A percentile compares a stretch with the other conserved stretches of the same genome.
Evolutionary conservation across 2,888 invertebrate species (phyloP).

Genomic region (Tetragonula carbonaria): DNA sequence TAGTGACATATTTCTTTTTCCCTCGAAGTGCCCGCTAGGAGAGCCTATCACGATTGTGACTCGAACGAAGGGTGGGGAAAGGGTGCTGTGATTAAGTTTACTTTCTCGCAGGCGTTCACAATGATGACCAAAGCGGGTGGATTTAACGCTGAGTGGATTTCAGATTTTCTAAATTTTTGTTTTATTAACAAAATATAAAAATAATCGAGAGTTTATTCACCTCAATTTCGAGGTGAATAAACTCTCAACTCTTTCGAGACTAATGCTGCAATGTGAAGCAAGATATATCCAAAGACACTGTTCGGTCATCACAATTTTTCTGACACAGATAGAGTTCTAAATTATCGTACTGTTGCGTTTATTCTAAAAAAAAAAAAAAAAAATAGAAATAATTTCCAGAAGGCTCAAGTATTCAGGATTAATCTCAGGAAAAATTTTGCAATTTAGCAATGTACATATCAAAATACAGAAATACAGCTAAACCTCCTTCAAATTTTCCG

Average conservation of each 20-base stretch:
- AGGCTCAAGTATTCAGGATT: background rate
- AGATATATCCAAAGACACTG: no score
- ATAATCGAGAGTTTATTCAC: no score
- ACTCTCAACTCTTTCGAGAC: background rate
- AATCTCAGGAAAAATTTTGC: background rate
- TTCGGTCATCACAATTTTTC: no score
- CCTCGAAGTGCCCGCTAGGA: slow-evolving; percentile 15
- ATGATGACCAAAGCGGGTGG: background rate
- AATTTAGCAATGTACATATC: background rate
- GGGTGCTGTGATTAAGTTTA: slow-evolving; percentile 46
- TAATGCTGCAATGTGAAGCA: no score
- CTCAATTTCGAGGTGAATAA: background rate
- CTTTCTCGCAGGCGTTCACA: slow-evolving; percentile 2
- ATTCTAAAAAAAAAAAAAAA: background rate
- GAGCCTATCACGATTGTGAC: slow-evolving; percentile 20
- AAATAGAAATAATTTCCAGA: background rate
- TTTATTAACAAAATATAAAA: no score
- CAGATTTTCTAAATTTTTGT: no score
- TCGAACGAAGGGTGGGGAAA: slow-evolving; percentile 32
- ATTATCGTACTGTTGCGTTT: background rate
- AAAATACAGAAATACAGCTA: background rate
- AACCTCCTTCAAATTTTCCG: background rate
- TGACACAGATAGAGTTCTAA: background rate
- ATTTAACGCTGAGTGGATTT: background rate
- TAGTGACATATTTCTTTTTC: slow-evolving; percentile 41